These are phyloP conservation scores for human (Homo sapiens) DNA, from an alignment of 2,113 vertebrate genomes.

Conservation along the genomic window GRCh38 chr3:188840501-188841000, in stretches of 20 bases:
- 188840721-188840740: too few species aligned
- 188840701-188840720: too few species aligned
- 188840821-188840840: neutral
- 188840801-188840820: neutral
- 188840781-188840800: neutral
- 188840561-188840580: too few species aligned
- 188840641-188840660: too few species aligned
- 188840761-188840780: neutral
- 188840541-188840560: too few species aligned
- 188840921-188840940: neutral
- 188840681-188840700: too few species aligned
- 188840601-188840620: too few species aligned
- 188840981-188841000: neutral
- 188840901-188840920: neutral
- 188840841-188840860: neutral
- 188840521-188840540: too few species aligned
- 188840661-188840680: too few species aligned
- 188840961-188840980: neutral
- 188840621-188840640: too few species aligned
- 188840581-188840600: too few species aligned
- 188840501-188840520: neutral
- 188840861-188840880: neutral
- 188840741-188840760: neutral
- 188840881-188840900: neutral
- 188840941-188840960: neutral